These are phyloP conservation scores for Nemotelus pantherinus DNA, from an alignment of 2,888 invertebrate species.

Conservation along the genomic window DNA sequence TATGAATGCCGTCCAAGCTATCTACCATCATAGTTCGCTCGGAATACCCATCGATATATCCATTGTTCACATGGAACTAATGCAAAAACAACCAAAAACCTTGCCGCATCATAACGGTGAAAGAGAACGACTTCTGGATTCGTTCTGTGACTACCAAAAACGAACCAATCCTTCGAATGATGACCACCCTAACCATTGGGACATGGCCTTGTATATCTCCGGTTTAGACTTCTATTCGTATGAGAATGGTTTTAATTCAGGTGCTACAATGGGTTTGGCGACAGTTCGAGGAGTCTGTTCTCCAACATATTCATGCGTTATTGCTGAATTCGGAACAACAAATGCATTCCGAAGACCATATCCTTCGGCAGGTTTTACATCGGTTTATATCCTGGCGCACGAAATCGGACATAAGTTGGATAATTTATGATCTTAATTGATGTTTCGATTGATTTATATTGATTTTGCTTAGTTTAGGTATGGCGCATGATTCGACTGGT, in stretches of 20 bases:
- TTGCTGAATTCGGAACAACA: conserved; percentile 79
- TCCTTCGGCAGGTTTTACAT: conserved; percentile 85
- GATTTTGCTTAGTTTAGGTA: conserved; percentile 71
- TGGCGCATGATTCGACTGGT: conserved; percentile 81
- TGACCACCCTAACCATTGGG: conserved; percentile 79
- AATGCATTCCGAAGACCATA: conserved; percentile 80
- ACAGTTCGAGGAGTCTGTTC: conserved; percentile 81
- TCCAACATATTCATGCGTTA: conserved; percentile 77
- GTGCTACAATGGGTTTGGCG: conserved; percentile 84
- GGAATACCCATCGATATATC: conserved; percentile 74
- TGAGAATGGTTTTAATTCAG: conserved; percentile 75
- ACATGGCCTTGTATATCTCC: conserved; percentile 80
- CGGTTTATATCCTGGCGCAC: conserved; percentile 83
- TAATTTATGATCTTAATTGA: not conserved
- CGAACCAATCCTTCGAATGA: conserved; percentile 74
- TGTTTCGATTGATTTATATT: conserved; percentile 13
- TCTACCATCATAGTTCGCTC: conserved; percentile 80
- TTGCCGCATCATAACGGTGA: conserved; percentile 75
- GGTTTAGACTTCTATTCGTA: conserved; percentile 68
- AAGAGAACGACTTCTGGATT: conserved; percentile 73
- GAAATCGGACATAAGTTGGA: conserved; percentile 86
- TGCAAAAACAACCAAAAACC: conserved; percentile 72
- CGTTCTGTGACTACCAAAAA: conserved; percentile 78
- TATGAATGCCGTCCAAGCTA: conserved; percentile 80
- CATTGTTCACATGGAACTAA: conserved; percentile 75